Percentiles rank a stretch among this genome's conserved stretches.
phyloP scores from a whole-genome alignment of 2,113 vertebrate species.

The Herpetotheres cachinnans region DNA sequence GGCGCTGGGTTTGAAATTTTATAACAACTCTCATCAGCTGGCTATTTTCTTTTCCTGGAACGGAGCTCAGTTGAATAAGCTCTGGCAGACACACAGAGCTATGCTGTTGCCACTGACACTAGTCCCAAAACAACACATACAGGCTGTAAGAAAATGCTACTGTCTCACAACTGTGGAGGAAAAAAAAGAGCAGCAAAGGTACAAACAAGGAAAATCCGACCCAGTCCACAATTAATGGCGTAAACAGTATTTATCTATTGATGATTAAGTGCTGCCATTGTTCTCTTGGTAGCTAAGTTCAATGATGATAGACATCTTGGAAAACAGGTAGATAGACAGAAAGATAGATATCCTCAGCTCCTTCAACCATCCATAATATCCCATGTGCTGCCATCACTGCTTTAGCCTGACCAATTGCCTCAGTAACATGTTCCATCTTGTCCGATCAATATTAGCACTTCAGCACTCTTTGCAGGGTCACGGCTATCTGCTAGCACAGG shows the following conservation, averaged over 20 bases:
- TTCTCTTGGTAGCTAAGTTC: background rate
- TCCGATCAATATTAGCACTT: constrained; percentile 12
- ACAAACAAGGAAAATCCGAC: background rate
- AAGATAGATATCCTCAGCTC: constrained; percentile 9
- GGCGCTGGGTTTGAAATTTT: background rate
- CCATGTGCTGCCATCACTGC: background rate
- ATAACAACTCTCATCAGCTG: background rate
- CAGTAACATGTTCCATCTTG: constrained; percentile 32
- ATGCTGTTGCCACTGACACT: constrained; percentile 26
- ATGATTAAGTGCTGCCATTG: constrained; percentile 12
- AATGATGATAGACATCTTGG: constrained; percentile 24
- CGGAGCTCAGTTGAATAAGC: constrained; percentile 3
- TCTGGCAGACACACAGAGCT: constrained; percentile 46
- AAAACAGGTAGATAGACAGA: constrained; percentile 6
- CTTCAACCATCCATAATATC: constrained; percentile 36
- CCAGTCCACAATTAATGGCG: background rate
- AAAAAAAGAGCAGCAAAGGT: background rate
- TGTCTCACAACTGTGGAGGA: background rate
- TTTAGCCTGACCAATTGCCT: constrained; percentile 46
- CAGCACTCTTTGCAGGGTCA: background rate
- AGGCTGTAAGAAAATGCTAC: constrained; percentile 45
- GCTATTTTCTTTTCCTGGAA: constrained; percentile 29
- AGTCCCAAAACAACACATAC: constrained; percentile 24
- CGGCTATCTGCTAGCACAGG: background rate
- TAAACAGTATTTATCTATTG: constrained; percentile 12